phyloP scores from a whole-genome alignment of 2,888 invertebrate genomes.

The Erebia aethiops region DNA sequence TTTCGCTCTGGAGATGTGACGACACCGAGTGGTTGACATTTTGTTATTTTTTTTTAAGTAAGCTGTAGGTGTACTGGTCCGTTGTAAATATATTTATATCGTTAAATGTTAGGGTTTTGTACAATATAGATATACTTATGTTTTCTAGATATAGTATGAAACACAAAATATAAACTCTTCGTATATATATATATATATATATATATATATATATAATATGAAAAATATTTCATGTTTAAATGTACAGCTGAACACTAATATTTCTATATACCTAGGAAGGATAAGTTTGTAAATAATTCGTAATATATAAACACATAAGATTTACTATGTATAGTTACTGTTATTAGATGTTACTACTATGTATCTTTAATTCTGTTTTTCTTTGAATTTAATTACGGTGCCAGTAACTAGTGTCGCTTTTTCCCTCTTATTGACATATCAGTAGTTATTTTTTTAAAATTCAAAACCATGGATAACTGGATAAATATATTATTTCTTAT shows the following conservation, averaged over 20 bases:
- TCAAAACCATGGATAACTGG: not conserved
- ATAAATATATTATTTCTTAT: not conserved
- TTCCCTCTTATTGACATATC: conserved; percentile 47
- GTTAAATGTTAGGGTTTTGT: conserved; percentile 33
- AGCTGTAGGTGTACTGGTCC: conserved; percentile 21
- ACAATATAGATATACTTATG: conserved; percentile 36
- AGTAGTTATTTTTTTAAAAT: conserved; percentile 35
- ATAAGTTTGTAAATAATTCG: conserved; percentile 67
- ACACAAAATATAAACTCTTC: conserved; percentile 36
- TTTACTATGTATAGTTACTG: conserved; percentile 63
- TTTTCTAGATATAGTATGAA: conserved; percentile 28
- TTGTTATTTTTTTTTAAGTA: conserved; percentile 27
- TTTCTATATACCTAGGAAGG: conserved; percentile 17
- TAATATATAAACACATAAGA: conserved; percentile 65
- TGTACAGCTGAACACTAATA: conserved; percentile 49
- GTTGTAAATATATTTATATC: conserved; percentile 37
- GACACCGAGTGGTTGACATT: conserved; percentile 13
- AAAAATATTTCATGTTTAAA: conserved; percentile 29
- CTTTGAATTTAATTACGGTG: conserved; percentile 55
- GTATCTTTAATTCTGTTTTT: conserved; percentile 43
- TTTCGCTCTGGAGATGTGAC: conserved; percentile 6
- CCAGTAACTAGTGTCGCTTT: conserved; percentile 46
- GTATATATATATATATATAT: too few species aligned
- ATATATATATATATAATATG: conserved; percentile 12
- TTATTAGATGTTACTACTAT: conserved; percentile 51